Base-by-base conservation (phyloP, 2,797 vertebrate genomes). In the Trichosurus vulpecula region DNA sequence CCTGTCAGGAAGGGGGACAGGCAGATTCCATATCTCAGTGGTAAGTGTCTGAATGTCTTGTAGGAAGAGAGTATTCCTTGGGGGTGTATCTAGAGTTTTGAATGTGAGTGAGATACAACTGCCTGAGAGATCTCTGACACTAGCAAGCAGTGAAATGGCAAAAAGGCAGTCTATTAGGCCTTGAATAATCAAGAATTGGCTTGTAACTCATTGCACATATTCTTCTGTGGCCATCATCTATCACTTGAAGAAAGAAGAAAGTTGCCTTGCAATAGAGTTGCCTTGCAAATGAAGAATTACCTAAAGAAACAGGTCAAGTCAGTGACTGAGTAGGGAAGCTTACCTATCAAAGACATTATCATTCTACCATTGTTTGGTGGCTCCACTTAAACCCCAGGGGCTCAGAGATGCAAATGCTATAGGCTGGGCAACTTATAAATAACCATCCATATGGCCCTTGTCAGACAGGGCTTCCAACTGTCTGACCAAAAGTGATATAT, bases 71-170 rank as follows among this genome's bases (percentile, higher is more conserved):
- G 2, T 81, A 27, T 81, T 81, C 66, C n/a, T 47, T 81, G 66
- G 66, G 66, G 66, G 81, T 47, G 2, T 81, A 81, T 66, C 66
- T 47, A 47, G n/a, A 81, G n/a, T 47, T 81, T 81, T 41, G 66
- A 47, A 81, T 81, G n/a, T 81, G 61, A 74, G 35, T 74, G 66
- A 81, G 66, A 81, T 81, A 47, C 47, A 81, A 81, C n/a, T 81
- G 66, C 22, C 66, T 25, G 66, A 81, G 66, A 81, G 66, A 81
- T 81, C 66, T 81, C 97, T 98, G 97, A 97, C 97, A 97, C 97
- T 97, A 98, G 98, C 98, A 96, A 98, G 97, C 97, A 98, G 97
- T 96, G 97, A 98, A 98, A 96, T 98, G 98, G 98, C 97, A 98
- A 97, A 41, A 98, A 98, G 97, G 97, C 97, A 97, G 93, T 96